Base-by-base conservation (phyloP, 2,888 invertebrate genomes). In the Ypsolopha sequella region DNA sequence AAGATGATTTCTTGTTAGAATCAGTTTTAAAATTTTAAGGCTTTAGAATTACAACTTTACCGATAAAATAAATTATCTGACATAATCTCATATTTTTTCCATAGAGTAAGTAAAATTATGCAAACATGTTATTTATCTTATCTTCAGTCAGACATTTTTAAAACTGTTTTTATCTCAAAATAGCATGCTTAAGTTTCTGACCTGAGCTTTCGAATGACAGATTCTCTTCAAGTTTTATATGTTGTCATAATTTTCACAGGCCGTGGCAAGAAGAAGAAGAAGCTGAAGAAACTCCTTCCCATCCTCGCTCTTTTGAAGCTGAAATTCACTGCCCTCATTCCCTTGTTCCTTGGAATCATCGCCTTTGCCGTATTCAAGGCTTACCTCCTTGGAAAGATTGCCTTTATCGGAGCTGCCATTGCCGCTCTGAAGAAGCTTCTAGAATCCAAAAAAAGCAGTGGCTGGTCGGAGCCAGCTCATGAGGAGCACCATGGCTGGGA, bases 291-390 rank as follows among this genome's bases (percentile, higher is more conserved):
- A 56, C 90, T 94, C 65, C 85, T 93, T 65, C 92, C 93, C 51
- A 87, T 95, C 71, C 85, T 95, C 55, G 87, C 94, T 64, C 88
- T 95, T 55, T 82, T 95, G 74, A 93, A 94, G 69, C 74, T 95
- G 77, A 95, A 95, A 84, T 89, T 86, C 7, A 91, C 93, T 45
- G 91, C 92, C 10, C 87, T 95, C 53, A 88, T 94, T 56, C 95
- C 94, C 3, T 76, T 95, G 58, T 91, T 92, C 65, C 90, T 95
- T 45, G 95, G 84, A 45, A 85, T 86, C 72, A 90, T 95, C 58
- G 95, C 94, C 36, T 88, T 95, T 55, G 88, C 95, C 35, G 93
- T 94, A 49, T 92, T 95, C 88, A 95, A 95, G 86, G 94, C 95
- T 7, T 89, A 94, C 69, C 84, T 95, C 53, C 89, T 95, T 58